Evolutionary conservation across 1,140 invertebrate species (phyloP), one percentile per base, ranked within the genome.

Genomic region (Drosophila insularis): DNA sequence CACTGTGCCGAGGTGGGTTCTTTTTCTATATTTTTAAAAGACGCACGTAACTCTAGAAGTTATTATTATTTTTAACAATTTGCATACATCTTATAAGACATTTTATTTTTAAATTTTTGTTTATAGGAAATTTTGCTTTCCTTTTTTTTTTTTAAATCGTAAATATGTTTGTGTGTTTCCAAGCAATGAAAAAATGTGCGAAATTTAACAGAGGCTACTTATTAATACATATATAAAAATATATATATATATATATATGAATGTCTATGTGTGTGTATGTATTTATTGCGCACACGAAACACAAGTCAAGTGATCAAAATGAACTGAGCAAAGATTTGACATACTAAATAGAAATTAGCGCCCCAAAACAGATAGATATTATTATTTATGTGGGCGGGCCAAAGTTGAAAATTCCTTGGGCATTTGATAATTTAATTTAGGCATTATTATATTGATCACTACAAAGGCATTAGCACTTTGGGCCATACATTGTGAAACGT

Each of bases 51-150:
- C 27, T 21, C 17, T 23, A 61, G 35, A 27, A 67, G 66, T 65
- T 78, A 71, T 76, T 87, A 82, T 81, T 81, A 87, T 81, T 68
- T 55, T 76, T 79, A 87, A 67, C 75, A 86, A 86, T 87, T 86
- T 78, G 78, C 78, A 85, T 40, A 27, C 19, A 62, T 23, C 27
- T 59, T 71, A 65, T 59, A 55, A 23, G 19, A 63, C n/a, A 50
- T 58, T 68, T 54, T 86, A 87, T 86, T 82, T 86, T 71, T 82
- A 86, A 87, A 79, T 61, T 66, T 65, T 76, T 84, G 76, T 80
- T 76, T 80, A 80, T 72, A 65, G 46, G 55, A 32, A 53, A 58
- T 27, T 23, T 37, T 46, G 68, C 65, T 71, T 50, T 65, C 59
- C 5, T 1, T 27, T 27, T 27, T 27, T 27, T 27, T 53, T 65